Conservation (phyloP, 2,888 invertebrate genomes). For the Balanococcus diminutus region DNA sequence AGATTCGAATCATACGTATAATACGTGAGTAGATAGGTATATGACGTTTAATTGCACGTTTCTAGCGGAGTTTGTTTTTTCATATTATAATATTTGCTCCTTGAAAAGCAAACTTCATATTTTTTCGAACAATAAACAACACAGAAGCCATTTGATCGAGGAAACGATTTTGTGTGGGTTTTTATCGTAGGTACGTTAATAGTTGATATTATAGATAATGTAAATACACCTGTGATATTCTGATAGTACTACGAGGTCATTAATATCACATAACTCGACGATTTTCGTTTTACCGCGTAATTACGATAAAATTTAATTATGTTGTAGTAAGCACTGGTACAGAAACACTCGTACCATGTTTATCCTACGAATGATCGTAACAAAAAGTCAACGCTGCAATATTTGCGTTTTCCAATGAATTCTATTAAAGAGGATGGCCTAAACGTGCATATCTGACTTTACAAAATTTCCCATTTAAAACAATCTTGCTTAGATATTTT, state of each 20-base stretch:
- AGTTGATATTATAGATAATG: constrained; percentile 8
- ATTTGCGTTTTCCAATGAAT: background rate
- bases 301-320: background rate
- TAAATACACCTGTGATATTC: background rate
- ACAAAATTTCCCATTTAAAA: no score
- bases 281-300: constrained; percentile 3
- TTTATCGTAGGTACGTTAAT: background rate
- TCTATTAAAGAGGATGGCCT: background rate
- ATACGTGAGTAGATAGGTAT: no score
- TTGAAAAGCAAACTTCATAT: no score
- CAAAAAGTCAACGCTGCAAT: background rate
- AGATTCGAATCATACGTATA: no score
- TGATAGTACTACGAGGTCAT: background rate
- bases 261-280: background rate
- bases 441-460: no score
- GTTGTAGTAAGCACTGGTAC: background rate
- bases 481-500: no score
- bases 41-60: no score
- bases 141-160: no score
- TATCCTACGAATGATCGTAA: background rate
- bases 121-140: no score
- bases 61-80: no score
- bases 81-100: no score
- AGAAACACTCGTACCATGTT: background rate
- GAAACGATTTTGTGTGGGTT: no score